Evolutionary conservation across 2,113 vertebrate species (phyloP).

Genomic region (Equus przewalskii): DNA sequence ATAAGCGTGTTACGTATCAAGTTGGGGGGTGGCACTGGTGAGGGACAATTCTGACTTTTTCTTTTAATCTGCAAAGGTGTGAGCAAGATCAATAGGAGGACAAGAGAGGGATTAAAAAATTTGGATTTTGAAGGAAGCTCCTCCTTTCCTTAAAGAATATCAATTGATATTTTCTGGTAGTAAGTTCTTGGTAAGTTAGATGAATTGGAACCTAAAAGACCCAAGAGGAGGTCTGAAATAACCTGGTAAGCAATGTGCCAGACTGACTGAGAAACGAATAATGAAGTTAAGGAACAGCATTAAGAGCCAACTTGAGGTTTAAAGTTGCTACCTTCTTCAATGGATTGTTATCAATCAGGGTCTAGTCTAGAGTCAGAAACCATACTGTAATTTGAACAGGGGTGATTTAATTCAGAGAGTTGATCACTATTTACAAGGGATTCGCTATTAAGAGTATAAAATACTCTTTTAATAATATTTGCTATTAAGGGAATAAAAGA

Average conservation of each 20-base stretch:
- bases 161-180: neutral
- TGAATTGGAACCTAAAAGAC: neutral
- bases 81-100: neutral
- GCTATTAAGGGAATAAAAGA: neutral
- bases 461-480: neutral
- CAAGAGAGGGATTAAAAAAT: neutral
- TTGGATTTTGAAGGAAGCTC: neutral
- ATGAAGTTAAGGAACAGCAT: neutral
- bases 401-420: neutral
- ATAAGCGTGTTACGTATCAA: neutral
- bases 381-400: neutral
- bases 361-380: neutral
- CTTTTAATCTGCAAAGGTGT: neutral
- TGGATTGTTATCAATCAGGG: neutral
- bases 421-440: neutral
- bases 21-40: neutral
- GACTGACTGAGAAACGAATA: neutral
- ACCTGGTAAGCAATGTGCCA: neutral
- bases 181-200: neutral
- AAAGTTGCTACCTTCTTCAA: neutral
- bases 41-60: neutral
- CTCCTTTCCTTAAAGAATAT: neutral
- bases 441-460: neutral
- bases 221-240: neutral
- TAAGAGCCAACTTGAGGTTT: neutral